Base-by-base conservation (phyloP, 2,888 invertebrate species). In the Calameuta pallipes region DNA sequence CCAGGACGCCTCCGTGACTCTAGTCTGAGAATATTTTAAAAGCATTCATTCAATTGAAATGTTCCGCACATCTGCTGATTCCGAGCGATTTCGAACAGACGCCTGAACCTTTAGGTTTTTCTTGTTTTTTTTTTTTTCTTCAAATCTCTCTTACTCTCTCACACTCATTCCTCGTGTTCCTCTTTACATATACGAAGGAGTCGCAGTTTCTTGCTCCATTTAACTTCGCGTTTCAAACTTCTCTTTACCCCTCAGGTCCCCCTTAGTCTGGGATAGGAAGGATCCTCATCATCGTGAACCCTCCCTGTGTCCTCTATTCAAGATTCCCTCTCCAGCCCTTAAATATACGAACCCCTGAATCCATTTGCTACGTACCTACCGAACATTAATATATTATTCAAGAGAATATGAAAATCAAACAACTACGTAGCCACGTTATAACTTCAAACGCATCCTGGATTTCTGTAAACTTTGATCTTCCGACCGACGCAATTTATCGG, bases 121-220 rank as follows among this genome's bases (percentile, higher is more conserved):
- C 68, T 69, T 33, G 33, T 3, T 33, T 33, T 33, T 33, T 33
- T 76, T 34, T 77, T 74, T 78, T 70, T 41, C n/a, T 78, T 33
- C 34, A 69, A 78, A 36, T 23, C 23, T 56, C 9, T 23, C 56
- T 23, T 23, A 23, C 56, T 56, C 56, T 56, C 56, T 56, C 56
- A 9, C 23, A 56, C 56, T 23, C 56, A 23, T 56, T 56, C 23
- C 23, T 6, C 23, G 15, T 56, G 56, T 56, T 56, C 56, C 56
- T 56, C 56, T 56, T 56, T 56, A 56, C 56, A 56, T 56, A 71
- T 23, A 74, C 34, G 74, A 33, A 74, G 76, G 76, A 74, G 69
- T 36, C 78, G 78, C 36, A 76, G 76, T 79, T 79, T 77, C 76
- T 79, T 79, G 76, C 79, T 79, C 79, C 79, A 79, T 79, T 79